phyloP scores from a whole-genome alignment of 2,888 invertebrate genomes.

The Sinopyrophorus schimmeli region DNA sequence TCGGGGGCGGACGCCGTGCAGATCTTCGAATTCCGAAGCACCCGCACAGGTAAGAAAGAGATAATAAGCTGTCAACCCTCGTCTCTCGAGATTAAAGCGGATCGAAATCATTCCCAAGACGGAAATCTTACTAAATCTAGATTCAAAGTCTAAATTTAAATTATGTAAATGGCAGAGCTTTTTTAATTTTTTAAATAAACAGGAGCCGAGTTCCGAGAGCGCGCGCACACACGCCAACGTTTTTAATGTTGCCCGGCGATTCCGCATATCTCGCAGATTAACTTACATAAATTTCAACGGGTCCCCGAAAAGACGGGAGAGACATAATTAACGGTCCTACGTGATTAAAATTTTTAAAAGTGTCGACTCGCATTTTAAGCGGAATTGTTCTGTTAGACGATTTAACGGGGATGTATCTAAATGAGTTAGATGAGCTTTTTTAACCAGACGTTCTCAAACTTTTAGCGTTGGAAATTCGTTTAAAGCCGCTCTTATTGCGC shows the following conservation, averaged over 20 bases:
- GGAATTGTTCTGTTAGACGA: conserved; percentile 11
- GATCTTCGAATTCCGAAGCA: conserved; percentile 22
- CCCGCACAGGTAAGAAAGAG: conserved; percentile 31
- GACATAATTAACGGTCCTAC: conserved; percentile 54
- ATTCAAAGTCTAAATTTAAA: conserved; percentile 27
- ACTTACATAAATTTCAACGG: conserved; percentile 50
- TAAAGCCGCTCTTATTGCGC: too few species aligned
- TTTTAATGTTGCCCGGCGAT: conserved; percentile 37
- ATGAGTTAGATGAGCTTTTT: background rate
- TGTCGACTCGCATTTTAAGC: conserved; percentile 30
- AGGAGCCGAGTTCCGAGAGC: background rate
- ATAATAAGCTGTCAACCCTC: conserved; percentile 44
- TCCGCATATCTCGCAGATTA: conserved; percentile 49
- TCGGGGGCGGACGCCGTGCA: conserved; percentile 14
- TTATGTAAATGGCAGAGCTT: conserved; percentile 33
- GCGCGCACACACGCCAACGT: too few species aligned
- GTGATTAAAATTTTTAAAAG: conserved; percentile 53
- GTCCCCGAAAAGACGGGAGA: conserved; percentile 45
- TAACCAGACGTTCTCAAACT: too few species aligned
- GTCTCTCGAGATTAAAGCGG: conserved; percentile 38
- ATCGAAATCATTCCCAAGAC: conserved; percentile 26
- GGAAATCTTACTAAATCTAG: conserved; percentile 27
- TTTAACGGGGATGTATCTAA: conserved; percentile 20
- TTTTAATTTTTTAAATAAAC: conserved; percentile 30
- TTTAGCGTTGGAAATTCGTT: too few species aligned